Percentiles rank a stretch among this genome's conserved stretches.
Evolutionary conservation across 2,113 vertebrate species (phyloP).

Genomic region (Istiophorus platypterus): DNA sequence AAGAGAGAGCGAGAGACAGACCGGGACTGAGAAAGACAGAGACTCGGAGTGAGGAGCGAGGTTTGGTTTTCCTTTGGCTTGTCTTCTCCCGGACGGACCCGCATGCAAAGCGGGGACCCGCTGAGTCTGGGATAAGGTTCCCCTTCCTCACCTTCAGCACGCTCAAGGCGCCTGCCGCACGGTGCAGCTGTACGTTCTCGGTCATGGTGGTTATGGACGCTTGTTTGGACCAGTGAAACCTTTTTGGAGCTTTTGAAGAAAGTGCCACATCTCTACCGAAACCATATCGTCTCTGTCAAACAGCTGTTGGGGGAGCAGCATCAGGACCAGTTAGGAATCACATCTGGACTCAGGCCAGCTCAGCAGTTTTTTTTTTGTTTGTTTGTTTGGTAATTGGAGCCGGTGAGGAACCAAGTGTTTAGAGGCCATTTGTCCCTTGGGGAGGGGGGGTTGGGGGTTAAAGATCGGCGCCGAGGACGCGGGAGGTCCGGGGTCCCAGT

Average conservation of each 20-base stretch:
- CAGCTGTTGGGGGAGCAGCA: slow-evolving; percentile 2
- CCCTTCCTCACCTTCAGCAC: too few relatives aligned
- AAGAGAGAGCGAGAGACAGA: slow-evolving; percentile 38
- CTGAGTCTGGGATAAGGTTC: neutral
- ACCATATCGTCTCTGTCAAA: too few relatives aligned
- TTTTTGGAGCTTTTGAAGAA: slow-evolving; percentile 7
- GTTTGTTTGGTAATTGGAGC: slow-evolving; percentile 1
- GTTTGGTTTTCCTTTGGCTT: slow-evolving; percentile 5
- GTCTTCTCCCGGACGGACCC: slow-evolving; percentile 4
- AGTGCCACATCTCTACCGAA: slow-evolving; percentile 5
- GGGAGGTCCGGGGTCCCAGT: slow-evolving; percentile 8
- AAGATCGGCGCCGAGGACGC: neutral
- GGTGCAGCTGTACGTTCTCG: neutral
- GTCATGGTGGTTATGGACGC: slow-evolving; percentile 3
- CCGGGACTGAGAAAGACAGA: neutral
- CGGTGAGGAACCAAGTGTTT: neutral
- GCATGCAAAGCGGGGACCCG: neutral
- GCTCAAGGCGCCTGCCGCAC: too few relatives aligned
- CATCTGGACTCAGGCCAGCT: slow-evolving; percentile 7
- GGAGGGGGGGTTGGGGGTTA: too few relatives aligned
- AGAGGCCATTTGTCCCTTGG: neutral
- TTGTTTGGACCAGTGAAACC: slow-evolving; percentile 26
- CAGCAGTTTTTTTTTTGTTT: neutral
- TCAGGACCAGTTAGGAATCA: slow-evolving; percentile 28
- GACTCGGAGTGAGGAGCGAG: slow-evolving; percentile 21